Evolutionary conservation across 1,140 invertebrate genomes (phyloP).

Genomic region (Drosophila sp.): DNA sequence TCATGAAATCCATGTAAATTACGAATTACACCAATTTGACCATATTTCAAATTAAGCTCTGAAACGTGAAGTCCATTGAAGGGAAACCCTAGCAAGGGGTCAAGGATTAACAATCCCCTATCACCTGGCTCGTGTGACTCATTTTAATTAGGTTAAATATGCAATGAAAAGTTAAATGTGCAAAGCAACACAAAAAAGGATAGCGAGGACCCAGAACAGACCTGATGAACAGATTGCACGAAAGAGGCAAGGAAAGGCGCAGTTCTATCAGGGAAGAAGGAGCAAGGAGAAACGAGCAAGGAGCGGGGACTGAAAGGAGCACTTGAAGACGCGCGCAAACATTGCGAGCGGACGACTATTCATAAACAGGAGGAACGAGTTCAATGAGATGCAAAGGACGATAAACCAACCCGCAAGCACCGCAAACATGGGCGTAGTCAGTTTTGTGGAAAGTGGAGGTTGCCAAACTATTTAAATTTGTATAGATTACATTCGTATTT

Average conservation of each 20-base stretch:
- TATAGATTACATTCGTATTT: too few species aligned
- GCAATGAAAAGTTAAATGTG: slow-evolving; percentile 68
- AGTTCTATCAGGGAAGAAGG: background rate
- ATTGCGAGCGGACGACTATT: slow-evolving; percentile 35
- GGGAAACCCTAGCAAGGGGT: slow-evolving; percentile 17
- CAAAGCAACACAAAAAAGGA: slow-evolving; percentile 30
- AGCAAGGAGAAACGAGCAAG: too few species aligned
- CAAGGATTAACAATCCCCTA: slow-evolving; percentile 54
- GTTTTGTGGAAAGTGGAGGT: too few species aligned
- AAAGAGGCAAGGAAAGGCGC: slow-evolving; percentile 13
- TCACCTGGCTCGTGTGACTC: slow-evolving; percentile 67
- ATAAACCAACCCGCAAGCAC: slow-evolving; percentile 75
- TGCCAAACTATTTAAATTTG: too few species aligned
- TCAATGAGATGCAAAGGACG: slow-evolving; percentile 82
- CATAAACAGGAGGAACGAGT: slow-evolving; percentile 50
- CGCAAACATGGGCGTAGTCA: background rate
- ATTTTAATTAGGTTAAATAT: slow-evolving; percentile 82
- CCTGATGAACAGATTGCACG: slow-evolving; percentile 22
- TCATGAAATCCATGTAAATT: slow-evolving; percentile 1
- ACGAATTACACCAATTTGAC: background rate
- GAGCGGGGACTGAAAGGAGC: slow-evolving; percentile 3
- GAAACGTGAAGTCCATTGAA: background rate
- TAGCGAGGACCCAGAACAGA: background rate
- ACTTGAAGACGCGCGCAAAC: slow-evolving; percentile 24
- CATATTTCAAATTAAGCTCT: background rate